Percentiles rank a stretch among this genome's conserved stretches.
These are phyloP conservation scores for Scotopteryx bipunctaria DNA, from an alignment of 2,888 invertebrate species.

Conservation along the genomic window DNA sequence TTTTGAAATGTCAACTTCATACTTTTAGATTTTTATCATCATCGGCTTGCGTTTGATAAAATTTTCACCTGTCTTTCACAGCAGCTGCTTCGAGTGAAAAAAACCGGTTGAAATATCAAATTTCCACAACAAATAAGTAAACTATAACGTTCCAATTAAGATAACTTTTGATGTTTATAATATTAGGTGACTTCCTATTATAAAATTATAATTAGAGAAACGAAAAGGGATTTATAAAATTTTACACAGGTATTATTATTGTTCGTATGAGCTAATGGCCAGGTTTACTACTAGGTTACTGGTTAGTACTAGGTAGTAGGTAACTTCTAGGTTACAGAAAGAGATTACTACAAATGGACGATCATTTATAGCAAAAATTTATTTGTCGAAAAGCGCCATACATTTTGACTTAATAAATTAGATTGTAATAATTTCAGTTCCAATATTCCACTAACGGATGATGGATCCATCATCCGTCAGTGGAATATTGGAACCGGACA, in stretches of 20 bases:
- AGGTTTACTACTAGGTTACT: too few species aligned
- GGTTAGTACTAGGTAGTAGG: too few species aligned
- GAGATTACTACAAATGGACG: too few species aligned
- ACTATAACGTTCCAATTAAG: constrained; percentile 42
- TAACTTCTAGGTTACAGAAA: too few species aligned
- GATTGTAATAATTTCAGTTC: too few species aligned
- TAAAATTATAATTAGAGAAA: constrained; percentile 1
- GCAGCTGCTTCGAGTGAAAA: constrained; percentile 43
- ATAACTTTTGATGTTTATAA: constrained; percentile 32
- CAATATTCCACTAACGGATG: too few species aligned
- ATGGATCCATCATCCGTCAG: too few species aligned
- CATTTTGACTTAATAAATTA: too few species aligned
- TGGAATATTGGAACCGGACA: too few species aligned
- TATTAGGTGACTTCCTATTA: constrained; percentile 6
- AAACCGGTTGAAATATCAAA: constrained; percentile 38
- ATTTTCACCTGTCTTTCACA: constrained; percentile 47
- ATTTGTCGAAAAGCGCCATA: too few species aligned
- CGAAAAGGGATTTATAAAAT: constrained; percentile 11
- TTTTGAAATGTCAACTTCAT: constrained; percentile 18
- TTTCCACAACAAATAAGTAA: constrained; percentile 37
- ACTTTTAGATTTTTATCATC: constrained; percentile 33
- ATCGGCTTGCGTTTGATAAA: constrained; percentile 39
- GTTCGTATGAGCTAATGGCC: too few species aligned
- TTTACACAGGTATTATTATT: constrained; percentile 18
- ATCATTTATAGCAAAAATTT: too few species aligned